phyloP scores from a whole-genome alignment of 2,113 vertebrate species.

The chimpanzee (Pan troglodytes) region DNA sequence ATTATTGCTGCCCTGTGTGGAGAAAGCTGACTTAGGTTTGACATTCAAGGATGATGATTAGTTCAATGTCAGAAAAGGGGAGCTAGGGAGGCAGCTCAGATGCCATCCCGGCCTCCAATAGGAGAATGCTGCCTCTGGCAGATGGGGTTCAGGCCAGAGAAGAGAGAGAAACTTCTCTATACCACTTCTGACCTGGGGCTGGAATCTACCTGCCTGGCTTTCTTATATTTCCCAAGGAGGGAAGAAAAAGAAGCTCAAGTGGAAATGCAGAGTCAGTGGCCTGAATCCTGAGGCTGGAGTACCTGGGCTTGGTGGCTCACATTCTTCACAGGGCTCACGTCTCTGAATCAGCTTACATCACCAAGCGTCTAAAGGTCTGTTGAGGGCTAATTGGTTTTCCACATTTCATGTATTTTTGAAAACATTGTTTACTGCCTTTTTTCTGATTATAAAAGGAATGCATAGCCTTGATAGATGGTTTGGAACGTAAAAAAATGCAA shows the following conservation, averaged over 20 bases:
- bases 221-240: background rate
- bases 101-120: too few relatives aligned
- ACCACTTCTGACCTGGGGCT: too few relatives aligned
- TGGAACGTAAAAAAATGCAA: background rate
- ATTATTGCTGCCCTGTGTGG: too few relatives aligned
- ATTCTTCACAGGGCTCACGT: background rate
- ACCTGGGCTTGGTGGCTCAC: too few relatives aligned
- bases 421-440: background rate
- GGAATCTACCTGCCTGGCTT: too few relatives aligned
- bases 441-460: background rate
- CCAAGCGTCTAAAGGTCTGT: fast-evolving
- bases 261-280: background rate
- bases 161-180: too few relatives aligned
- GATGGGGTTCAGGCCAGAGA: too few relatives aligned
- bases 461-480: background rate
- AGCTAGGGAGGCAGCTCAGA: too few relatives aligned
- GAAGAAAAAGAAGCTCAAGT: background rate
- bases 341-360: background rate
- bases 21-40: background rate
- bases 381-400: background rate
- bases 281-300: background rate
- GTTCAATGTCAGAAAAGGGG: too few relatives aligned
- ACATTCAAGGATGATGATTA: background rate
- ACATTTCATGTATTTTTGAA: background rate
- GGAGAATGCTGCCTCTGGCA: too few relatives aligned